Conservation (phyloP, 1,140 invertebrate species). For the Rhyacophila brunnea region DNA sequence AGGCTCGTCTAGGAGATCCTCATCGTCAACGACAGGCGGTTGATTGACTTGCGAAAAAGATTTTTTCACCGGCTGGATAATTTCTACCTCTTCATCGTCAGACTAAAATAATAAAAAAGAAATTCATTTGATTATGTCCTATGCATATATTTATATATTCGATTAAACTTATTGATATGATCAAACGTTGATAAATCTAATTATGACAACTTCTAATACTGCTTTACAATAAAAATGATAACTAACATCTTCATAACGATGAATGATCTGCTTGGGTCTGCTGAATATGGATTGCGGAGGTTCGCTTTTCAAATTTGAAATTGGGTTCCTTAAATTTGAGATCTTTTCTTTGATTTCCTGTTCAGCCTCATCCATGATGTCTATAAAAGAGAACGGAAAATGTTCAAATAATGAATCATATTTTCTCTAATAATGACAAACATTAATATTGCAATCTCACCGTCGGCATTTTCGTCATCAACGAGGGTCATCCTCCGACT, state of each 20-base stretch:
- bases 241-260: conserved; percentile 26
- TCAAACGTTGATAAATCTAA: no score
- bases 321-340: conserved; percentile 3
- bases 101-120: conserved; percentile 9
- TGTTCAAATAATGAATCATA: no score
- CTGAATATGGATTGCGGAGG: conserved; percentile 12
- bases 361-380: conserved; percentile 21
- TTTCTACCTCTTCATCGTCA: conserved; percentile 10
- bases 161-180: no score
- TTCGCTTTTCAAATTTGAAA: conserved; percentile 4
- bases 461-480: conserved; percentile 15
- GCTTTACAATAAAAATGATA: conserved; percentile 11
- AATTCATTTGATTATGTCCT: no score
- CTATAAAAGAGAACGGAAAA: no score
- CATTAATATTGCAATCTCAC: no score
- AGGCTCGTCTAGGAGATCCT: conserved; percentile 38
- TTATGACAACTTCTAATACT: no score
- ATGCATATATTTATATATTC: no score
- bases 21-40: conserved; percentile 43
- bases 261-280: conserved; percentile 18
- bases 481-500: conserved; percentile 31
- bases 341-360: conserved; percentile 24
- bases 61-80: background rate
- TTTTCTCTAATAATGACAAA: no score
- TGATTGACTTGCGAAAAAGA: no score